phyloP scores from a whole-genome alignment of 2,888 invertebrate species.

The Pammene fasciana region DNA sequence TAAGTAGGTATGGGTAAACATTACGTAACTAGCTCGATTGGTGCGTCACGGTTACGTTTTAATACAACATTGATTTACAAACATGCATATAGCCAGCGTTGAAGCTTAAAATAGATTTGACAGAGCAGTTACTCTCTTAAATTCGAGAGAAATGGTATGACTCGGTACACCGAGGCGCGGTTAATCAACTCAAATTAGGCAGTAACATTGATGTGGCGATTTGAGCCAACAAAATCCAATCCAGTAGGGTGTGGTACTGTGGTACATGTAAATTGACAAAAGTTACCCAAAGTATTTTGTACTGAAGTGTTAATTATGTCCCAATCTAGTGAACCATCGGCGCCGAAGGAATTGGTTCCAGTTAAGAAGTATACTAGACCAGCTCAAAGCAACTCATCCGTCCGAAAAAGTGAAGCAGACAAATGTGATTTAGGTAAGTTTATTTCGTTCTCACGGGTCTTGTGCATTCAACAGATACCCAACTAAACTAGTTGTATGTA shows the following conservation, averaged over 20 bases:
- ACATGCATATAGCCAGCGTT: slow-evolving; percentile 17
- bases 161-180: slow-evolving; percentile 42
- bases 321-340: slow-evolving; percentile 60
- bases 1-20: no score
- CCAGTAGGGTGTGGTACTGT: slow-evolving; percentile 49
- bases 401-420: slow-evolving; percentile 68
- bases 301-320: slow-evolving; percentile 49
- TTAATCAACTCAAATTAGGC: slow-evolving; percentile 50
- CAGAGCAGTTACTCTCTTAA: slow-evolving; percentile 54
- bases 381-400: slow-evolving; percentile 70
- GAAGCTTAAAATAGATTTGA: slow-evolving; percentile 65
- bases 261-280: slow-evolving; percentile 37
- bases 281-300: background rate
- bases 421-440: slow-evolving; percentile 74
- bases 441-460: background rate
- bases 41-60: no score
- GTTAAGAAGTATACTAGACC: slow-evolving; percentile 55
- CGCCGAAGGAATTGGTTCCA: slow-evolving; percentile 53
- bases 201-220: slow-evolving; percentile 28
- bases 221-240: slow-evolving; percentile 44
- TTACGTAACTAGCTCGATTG: no score
- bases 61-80: slow-evolving; percentile 19
- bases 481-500: no score
- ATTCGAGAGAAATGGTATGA: slow-evolving; percentile 50
- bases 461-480: slow-evolving; percentile 14